Base-by-base conservation (phyloP, 2,113 vertebrate genomes). In the Callopanchax toddi region DNA sequence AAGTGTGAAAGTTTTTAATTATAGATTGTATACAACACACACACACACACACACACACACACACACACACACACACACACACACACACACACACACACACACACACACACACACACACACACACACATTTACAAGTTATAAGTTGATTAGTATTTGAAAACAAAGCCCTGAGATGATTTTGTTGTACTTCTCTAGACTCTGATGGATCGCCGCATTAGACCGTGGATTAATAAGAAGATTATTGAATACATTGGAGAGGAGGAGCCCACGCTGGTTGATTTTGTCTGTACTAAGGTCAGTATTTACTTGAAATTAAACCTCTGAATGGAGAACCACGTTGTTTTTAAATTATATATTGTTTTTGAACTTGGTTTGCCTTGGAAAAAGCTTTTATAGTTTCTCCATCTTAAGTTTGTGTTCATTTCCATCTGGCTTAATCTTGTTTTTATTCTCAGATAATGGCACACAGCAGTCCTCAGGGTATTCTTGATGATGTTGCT, bases 211-310 rank as follows among this genome's bases (percentile, higher is more conserved):
- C 93, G 96, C 79, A 98, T 99, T 81, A 93, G 93, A 88, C 97
- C 97, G 0, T 99, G 97, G 97, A 99, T 99, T 81, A 99, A 99
- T 84, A 99, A 99, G 91, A 99, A 99, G 91, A 99, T 99, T 59
- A 98, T 99, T 84, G 97, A 99, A 86, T 99, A 99, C 89, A 99
- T 99, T 51, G 97, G 97, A 36, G 97, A 99, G 91, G 97, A 99
- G 87, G 97, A 99, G 89, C 93, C 97, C 55, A 99, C 96, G 0
- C 86, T 99, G 86, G 97, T 99, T 69, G 97, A 99, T 76, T 99
- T 99, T 80, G 96, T 99, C 82, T 99, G 97, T 90, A 96, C 97
- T 60, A 99, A 99, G 95, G 97, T 99, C 8, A 13, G 82, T 50
- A 13, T 26, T 66, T 16, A n/a, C n/a, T n/a, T n/a, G n/a, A n/a